Base-by-base conservation (phyloP, 2,797 vertebrate genomes). In the Myotis planiceps region DNA sequence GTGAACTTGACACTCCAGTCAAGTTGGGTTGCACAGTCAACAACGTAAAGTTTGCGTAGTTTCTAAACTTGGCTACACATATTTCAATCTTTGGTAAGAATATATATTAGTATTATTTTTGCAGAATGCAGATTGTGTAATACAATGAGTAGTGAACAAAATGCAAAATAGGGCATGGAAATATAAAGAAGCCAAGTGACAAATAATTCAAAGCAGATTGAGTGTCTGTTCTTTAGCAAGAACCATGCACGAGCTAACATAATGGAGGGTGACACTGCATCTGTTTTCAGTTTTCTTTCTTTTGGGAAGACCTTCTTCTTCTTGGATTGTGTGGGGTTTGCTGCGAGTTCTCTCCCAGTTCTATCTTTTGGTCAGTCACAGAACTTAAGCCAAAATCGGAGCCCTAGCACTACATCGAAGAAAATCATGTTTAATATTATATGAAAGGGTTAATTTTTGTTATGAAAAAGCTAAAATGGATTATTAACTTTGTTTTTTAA, bases 161-260 rank as follows among this genome's bases (percentile, higher is more conserved):
- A 97, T 97, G 96, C 93, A 97, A 96, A 98, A 88, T 89, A 88
- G 69, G 87, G 94, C 96, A 92, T 95, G 96, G 97, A 97, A 96
- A 93, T 87, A 94, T 93, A 94, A 97, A 98, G 95, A 96, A 97
- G 96, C 96, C 97, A 98, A 98, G 90, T 97, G 97, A 97, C 96
- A 97, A 97, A 91, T 98, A 97, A 98, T 97, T 96, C 81, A 85
- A 97, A 98, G 91, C 97, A 97, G 97, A 97, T 75, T 95, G 94
- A 74, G 60, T 75, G 93, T 95, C 96, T 98, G 96, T 86, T 97
- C 96, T 96, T 95, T 79, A 97, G 97, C 95, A 88, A 97, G 91
- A 96, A 92, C 90, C 89, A 92, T 92, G 94, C 94, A 88, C 51
- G 39, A 79, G 93, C 85, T 96, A 97, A 95, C 94, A 58, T 97